Conservation (phyloP, 2,113 vertebrate species). For the Ondatra zibethicus region DNA sequence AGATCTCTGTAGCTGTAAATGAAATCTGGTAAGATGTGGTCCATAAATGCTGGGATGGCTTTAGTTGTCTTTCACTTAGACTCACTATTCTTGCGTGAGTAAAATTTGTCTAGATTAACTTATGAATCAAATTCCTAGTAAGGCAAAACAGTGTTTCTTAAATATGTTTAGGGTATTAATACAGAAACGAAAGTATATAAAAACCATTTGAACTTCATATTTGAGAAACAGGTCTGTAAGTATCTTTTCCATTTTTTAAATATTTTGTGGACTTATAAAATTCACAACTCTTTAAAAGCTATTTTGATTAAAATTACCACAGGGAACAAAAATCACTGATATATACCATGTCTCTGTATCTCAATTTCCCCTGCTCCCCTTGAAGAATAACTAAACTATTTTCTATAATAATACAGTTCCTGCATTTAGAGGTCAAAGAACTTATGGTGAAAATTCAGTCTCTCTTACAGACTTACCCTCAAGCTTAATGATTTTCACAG, state of each 20-base stretch:
- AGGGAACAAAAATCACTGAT: not conserved
- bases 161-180: not conserved
- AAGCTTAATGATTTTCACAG: conserved; percentile 53
- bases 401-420: conserved; percentile 29
- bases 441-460: conserved; percentile 13
- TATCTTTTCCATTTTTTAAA: not conserved
- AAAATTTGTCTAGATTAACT: conserved; percentile 14
- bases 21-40: not conserved
- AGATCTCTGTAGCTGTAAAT: not conserved
- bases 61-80: not conserved
- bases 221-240: not conserved
- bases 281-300: conserved; percentile 26
- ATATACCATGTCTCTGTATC: not conserved
- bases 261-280: conserved; percentile 13
- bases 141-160: conserved; percentile 31
- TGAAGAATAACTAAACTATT: conserved; percentile 46
- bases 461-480: conserved; percentile 64
- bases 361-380: not conserved
- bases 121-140: not conserved
- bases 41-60: not conserved
- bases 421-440: conserved; percentile 57
- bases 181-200: not conserved
- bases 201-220: not conserved
- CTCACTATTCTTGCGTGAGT: not conserved
- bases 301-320: conserved; percentile 25